Evolutionary conservation across 2,797 vertebrate species (phyloP).

Genomic region (Macrochelys suwanniensis): DNA sequence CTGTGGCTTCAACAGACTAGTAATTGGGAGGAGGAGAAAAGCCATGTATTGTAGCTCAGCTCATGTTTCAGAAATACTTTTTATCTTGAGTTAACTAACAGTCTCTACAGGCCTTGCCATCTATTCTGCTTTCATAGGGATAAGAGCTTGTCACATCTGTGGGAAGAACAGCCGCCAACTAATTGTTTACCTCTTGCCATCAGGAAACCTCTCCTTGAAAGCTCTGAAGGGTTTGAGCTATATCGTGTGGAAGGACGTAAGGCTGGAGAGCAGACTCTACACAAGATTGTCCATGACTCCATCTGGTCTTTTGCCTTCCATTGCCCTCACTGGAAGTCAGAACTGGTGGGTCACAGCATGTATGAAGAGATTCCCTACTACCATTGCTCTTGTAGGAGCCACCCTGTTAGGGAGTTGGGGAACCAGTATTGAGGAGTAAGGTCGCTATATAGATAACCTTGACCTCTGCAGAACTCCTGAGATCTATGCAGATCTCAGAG

Average conservation of each 20-base stretch:
- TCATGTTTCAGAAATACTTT: constrained; percentile 23
- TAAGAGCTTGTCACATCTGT: background rate
- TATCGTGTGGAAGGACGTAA: background rate
- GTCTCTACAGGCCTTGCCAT: background rate
- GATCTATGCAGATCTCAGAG: background rate
- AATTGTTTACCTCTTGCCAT: background rate
- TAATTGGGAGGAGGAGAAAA: constrained; percentile 58
- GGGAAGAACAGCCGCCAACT: background rate
- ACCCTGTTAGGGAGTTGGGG: background rate
- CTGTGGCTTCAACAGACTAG: constrained; percentile 70
- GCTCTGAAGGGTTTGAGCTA: background rate
- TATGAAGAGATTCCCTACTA: background rate
- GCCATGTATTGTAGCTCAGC: background rate
- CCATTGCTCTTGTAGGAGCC: background rate
- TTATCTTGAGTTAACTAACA: constrained; percentile 50
- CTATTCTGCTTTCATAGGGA: background rate
- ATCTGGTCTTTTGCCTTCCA: background rate
- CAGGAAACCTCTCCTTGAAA: background rate
- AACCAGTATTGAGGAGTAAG: background rate
- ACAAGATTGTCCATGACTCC: background rate
- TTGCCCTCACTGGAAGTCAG: background rate
- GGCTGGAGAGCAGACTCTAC: background rate
- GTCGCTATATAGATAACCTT: background rate
- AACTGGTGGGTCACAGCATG: background rate
- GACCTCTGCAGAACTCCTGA: background rate